These are phyloP conservation scores for Hylyphantes graminicola DNA, from an alignment of 1,140 invertebrate genomes.

Conservation along the genomic window DNA sequence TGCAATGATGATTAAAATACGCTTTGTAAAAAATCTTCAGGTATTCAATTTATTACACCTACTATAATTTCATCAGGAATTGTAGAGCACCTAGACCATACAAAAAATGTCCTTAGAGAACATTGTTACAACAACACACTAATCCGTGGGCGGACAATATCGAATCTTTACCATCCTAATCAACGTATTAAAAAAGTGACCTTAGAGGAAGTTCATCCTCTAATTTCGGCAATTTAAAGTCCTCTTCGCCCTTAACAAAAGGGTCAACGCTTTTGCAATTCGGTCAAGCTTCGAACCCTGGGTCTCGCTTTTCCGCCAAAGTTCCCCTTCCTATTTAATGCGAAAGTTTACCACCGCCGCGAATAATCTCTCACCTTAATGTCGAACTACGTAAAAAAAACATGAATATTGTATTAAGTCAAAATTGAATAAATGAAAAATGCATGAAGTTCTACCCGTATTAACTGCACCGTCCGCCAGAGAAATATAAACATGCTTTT, in stretches of 20 bases:
- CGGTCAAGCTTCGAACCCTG: conserved; percentile 6
- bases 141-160: no score
- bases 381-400: conserved; percentile 51
- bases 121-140: no score
- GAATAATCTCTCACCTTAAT: conserved; percentile 57
- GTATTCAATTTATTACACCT: no score
- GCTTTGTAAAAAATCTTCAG: no score
- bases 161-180: no score
- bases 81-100: no score
- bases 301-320: conserved; percentile 47
- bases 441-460: conserved; percentile 57
- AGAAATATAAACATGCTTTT: conserved; percentile 55
- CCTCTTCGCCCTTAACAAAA: not conserved
- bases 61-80: no score
- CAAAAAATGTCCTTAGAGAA: no score
- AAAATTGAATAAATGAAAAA: conserved; percentile 59
- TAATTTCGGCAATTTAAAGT: conserved; percentile 30
- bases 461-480: conserved; percentile 33
- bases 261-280: not conserved
- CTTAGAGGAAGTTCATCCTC: not conserved
- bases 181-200: no score
- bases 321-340: conserved; percentile 53
- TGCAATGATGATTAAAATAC: no score
- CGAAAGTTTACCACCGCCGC: conserved; percentile 52
- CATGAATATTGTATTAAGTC: conserved; percentile 58